Conservation (phyloP, 2,888 invertebrate species). For the Cantharis rufa region DNA sequence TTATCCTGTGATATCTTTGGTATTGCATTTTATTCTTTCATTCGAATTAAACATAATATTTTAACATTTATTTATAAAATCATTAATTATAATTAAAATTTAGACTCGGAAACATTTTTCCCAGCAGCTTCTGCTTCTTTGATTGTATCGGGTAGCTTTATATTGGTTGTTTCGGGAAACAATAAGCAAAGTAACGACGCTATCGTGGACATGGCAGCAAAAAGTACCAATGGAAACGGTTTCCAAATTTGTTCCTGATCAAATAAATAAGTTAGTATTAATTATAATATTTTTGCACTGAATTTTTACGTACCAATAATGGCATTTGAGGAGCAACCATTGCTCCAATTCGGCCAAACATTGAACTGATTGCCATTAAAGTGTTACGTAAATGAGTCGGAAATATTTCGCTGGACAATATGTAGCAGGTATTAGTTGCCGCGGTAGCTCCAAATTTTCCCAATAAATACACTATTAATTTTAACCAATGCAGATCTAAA, state of each 20-base stretch:
- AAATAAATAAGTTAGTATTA: neutral
- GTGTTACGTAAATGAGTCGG: constrained; percentile 68
- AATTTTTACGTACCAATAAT: constrained; percentile 62
- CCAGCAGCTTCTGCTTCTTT: constrained; percentile 67
- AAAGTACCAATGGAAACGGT: constrained; percentile 66
- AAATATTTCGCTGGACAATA: constrained; percentile 71
- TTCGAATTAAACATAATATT: too few species aligned
- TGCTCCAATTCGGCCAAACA: constrained; percentile 68
- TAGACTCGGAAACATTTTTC: neutral
- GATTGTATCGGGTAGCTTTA: constrained; percentile 69
- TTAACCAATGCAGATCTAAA: constrained; percentile 59
- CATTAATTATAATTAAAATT: neutral
- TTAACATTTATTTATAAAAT: too few species aligned
- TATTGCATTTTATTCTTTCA: too few species aligned
- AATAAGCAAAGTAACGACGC: constrained; percentile 65
- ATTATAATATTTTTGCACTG: neutral
- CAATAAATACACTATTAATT: constrained; percentile 61
- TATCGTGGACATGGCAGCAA: constrained; percentile 64
- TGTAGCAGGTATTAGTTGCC: constrained; percentile 68
- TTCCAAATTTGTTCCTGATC: constrained; percentile 51
- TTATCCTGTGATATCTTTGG: too few species aligned
- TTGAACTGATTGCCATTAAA: constrained; percentile 67
- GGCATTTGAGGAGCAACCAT: constrained; percentile 71
- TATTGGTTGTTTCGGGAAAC: constrained; percentile 72
- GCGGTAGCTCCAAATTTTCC: constrained; percentile 70